Evolutionary conservation across 2,113 vertebrate genomes (phyloP).

Genomic region (Oplegnathus fasciatus): DNA sequence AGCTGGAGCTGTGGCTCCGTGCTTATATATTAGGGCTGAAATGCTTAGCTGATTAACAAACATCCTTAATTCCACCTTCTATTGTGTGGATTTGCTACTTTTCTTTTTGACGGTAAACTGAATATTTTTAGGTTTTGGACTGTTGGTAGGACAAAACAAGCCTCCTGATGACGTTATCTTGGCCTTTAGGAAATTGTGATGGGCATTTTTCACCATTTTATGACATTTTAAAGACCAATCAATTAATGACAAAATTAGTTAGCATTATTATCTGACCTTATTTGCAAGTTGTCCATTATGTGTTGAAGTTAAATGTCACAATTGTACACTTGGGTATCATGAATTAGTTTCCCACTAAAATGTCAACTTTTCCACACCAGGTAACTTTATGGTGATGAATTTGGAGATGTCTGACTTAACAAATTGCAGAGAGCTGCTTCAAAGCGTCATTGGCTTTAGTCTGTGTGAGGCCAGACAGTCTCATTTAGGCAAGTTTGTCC

Average conservation of each 20-base stretch:
- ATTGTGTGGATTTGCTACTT: background rate
- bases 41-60: background rate
- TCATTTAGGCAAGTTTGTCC: background rate
- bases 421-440: background rate
- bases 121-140: background rate
- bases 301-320: background rate
- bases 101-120: background rate
- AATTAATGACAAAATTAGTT: background rate
- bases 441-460: background rate
- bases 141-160: too few relatives aligned
- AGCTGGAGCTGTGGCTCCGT: background rate
- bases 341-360: background rate
- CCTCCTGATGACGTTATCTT: background rate
- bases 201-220: background rate
- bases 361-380: too few relatives aligned
- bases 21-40: background rate
- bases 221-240: background rate
- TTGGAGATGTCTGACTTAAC: background rate
- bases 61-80: background rate
- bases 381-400: background rate
- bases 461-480: background rate
- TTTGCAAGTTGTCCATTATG: background rate
- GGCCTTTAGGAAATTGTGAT: background rate
- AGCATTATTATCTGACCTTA: background rate
- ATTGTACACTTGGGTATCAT: background rate